Evolutionary conservation across 2,113 vertebrate species (phyloP), one percentile per base, ranked within the genome.

Genomic region (Mirza zaza): DNA sequence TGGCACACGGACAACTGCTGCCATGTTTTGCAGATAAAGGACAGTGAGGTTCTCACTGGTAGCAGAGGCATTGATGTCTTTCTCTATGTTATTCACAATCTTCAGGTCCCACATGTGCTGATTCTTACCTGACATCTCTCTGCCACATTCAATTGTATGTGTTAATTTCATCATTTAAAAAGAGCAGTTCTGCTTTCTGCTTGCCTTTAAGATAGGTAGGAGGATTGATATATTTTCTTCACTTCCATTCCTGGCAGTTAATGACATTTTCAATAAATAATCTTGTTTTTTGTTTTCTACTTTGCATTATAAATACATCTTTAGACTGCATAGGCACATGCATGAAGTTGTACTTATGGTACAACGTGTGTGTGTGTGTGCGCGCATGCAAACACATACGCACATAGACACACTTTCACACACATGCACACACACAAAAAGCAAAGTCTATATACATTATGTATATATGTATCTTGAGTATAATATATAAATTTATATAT

Each of bases 121-220:
- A 57, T 89, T 97, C 71, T 84, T 95, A 91, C 75, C 83, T 87
- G 90, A 94, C 91, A 91, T 82, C 93, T 97, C 95, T 85, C 94
- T 57, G 95, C 95, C 95, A 96, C 76, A 63, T 97, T 95, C 93
- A 96, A 95, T 94, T 97, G 91, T 87, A 95, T 91, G 91, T 96
- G 96, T 90, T 97, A 97, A 97, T 95, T 98, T 95, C 90, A 97
- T 94, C 11, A 97, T 98, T 96, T 95, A 59, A 94, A 96, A 97
- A 95, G 96, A 96, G 84, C 83, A 90, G 95, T 93, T 94, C 81
- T 95, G 87, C 80, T 94, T 96, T 89, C 75, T 65, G 59, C 84
- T 90, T 90, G 91, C 84, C 95, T 96, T 92, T 90, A 63, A 97
- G 75, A 80, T 63, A 94, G 94, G 67, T 29, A 1, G 48, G 32